phyloP scores from a whole-genome alignment of 2,113 vertebrate genomes.

The Acrocephalus arundinaceus region DNA sequence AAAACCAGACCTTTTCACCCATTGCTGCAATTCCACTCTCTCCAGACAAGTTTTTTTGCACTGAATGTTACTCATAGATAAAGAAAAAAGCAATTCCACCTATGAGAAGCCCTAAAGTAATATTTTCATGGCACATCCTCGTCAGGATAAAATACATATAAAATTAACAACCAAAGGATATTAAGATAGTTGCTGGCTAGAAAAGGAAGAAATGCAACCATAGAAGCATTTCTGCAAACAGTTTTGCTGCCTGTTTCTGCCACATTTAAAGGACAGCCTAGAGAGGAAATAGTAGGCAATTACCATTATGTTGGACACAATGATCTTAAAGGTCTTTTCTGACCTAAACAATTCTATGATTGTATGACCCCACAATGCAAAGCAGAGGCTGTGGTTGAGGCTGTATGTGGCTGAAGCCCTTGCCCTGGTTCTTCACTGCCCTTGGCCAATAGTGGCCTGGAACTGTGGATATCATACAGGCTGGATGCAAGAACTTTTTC shows the following conservation, averaged over 20 bases:
- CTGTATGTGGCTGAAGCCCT: background rate
- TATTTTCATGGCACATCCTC: background rate
- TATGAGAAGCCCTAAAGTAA: background rate
- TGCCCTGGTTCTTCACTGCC: background rate
- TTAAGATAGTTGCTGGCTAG: background rate
- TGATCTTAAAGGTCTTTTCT: background rate
- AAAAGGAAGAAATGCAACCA: background rate
- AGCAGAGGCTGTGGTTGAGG: background rate
- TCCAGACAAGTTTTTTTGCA: background rate
- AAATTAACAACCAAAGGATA: background rate
- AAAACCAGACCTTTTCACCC: background rate
- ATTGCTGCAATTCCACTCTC: background rate
- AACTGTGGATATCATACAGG: background rate
- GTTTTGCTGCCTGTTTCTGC: background rate
- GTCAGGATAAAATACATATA: background rate
- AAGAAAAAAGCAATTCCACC: background rate
- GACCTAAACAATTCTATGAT: background rate
- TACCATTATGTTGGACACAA: accelerated
- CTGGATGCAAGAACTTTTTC: accelerated
- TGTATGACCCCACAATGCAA: background rate
- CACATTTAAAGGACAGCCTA: background rate
- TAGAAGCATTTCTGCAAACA: background rate
- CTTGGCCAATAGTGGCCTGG: accelerated
- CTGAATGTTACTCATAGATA: background rate
- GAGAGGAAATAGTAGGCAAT: background rate